A percentile compares a stretch with the other conserved stretches of the same genome.
phyloP scores from a whole-genome alignment of 2,113 vertebrate genomes.

The Rhinogobius similis region DNA sequence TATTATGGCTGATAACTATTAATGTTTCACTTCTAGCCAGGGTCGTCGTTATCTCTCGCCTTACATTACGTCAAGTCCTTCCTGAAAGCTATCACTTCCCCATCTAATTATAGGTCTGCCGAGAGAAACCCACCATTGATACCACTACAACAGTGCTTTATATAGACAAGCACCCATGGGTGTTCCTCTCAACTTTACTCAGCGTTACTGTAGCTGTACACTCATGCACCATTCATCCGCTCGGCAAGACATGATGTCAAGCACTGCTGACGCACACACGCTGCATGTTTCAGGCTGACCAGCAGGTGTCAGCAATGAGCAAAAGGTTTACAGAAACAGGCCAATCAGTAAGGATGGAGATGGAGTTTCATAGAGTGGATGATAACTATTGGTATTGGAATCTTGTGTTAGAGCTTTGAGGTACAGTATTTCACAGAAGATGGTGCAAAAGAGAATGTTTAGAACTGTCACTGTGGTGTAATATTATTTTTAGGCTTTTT shows the following conservation, averaged over 20 bases:
- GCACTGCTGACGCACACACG: background rate
- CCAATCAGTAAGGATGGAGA: too few relatives aligned
- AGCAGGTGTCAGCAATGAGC: conserved; percentile 45
- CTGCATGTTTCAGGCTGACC: conserved; percentile 20
- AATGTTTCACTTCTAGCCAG: background rate
- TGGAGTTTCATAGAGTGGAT: background rate
- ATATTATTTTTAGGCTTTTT: too few relatives aligned
- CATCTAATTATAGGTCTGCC: background rate
- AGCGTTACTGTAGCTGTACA: conserved; percentile 6
- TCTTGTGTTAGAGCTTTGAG: too few relatives aligned
- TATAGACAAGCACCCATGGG: conserved; percentile 10
- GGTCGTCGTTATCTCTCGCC: background rate
- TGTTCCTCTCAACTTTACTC: conserved; percentile 2
- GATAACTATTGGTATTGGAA: too few relatives aligned
- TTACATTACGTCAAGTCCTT: conserved; percentile 10
- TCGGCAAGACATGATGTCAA: conserved; percentile 3
- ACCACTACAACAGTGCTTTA: conserved; percentile 7
- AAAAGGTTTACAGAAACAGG: too few relatives aligned
- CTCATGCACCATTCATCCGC: conserved; percentile 5
- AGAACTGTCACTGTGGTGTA: too few relatives aligned
- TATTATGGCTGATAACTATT: background rate
- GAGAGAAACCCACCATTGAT: conserved; percentile 11
- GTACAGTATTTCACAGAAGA: too few relatives aligned
- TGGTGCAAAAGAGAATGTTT: too few relatives aligned
- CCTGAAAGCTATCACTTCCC: conserved; percentile 10